Base-by-base conservation (phyloP, 2,113 vertebrate species). In the Poeciliopsis turrubarensis region DNA sequence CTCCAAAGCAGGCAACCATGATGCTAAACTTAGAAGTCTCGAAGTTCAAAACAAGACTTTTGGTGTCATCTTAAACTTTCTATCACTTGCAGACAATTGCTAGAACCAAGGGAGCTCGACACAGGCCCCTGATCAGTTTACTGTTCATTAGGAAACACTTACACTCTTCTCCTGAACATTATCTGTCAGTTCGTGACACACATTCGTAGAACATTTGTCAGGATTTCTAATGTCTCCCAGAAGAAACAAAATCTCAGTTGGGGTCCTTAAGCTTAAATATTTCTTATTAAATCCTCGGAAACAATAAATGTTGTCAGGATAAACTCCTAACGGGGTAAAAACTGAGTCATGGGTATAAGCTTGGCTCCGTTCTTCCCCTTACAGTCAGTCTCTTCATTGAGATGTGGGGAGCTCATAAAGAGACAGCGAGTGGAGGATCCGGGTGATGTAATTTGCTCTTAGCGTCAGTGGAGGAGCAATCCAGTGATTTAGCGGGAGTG, bases 391-490 rank as follows among this genome's bases (percentile, higher is more conserved):
- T 79, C 87, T 87, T 92, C 91, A 90, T 83, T 85, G 87, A 91
- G 89, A 91, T 71, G 67, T 64, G 79, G 81, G 89, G 90, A 94
- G 92, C 94, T 94, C 92, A 94, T 93, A 94, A 93, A 92, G 85
- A 84, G 74, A 65, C 82, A 22, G 47, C 65, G 62, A 74, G 88
- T 80, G 89, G 75, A 89, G 80, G 84, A 85, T 83, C 83, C 19
- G 89, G 89, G 87, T 94, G 94, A 95, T 94, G 92, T 94, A 90
- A 94, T 95, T 90, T 91, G 87, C 92, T 89, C 88, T 92, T 77
- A 87, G 91, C 67, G 86, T 92, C 91, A 77, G 90, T 14, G 51
- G 88, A 91, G 87, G 89, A 89, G 86, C 87, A 86, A 80, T 76
- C 85, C 78, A 19, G 0, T 92, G 86, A 93, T 93, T 95, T 93